Base-by-base conservation (phyloP, 23 tunicate genomes). In the Clavelina lepadiformis region DNA sequence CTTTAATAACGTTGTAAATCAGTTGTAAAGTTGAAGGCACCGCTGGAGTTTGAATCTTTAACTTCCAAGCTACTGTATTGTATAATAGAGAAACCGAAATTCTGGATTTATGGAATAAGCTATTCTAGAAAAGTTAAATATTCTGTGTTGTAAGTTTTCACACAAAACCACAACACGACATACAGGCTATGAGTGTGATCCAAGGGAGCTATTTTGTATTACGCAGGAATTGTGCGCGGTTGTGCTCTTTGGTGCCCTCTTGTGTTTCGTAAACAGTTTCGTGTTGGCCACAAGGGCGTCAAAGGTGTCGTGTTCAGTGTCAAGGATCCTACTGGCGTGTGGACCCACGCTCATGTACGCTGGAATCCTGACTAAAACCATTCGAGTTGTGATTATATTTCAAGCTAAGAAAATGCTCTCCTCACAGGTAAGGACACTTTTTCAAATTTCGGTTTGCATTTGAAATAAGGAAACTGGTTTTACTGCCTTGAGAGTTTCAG, bases 291-390 rank as follows among this genome's bases (percentile, higher is more conserved):
- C 85, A 4, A 38, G 32, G 13, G 55, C 76, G 7, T 38, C 58
- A 19, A 47, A 26, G 6, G 27, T 33, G 1, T 20, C 76, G 25
- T 78, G 85, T 52, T 31, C 34, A 13, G 24, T 58, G 18, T 69
- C 85, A 2, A 34, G 85, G 44, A 15, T 58, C 22, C 28, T 78
- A 6, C 46, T 78, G 31, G 68, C 76, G 3, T 6, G 69, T 51
- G 85, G 85, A 3, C 85, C 85, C 19, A 69, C 85, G 19, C 19
- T 69, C 33, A 78, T 78, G 76, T 78, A 78, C 49, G 69, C 76
- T 22, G 85, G 79, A 44, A 29, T 78, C 5, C 37, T 78, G 0
- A 78, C 85, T n/a, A 78, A 78, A 59, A 78, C 85, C 7, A 41
- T 78, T 18, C 67, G 85, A 31, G 62, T 78, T 46, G 73, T 78